Conservation (phyloP, 2,888 invertebrate genomes). For the Euplagia quadripunctaria region DNA sequence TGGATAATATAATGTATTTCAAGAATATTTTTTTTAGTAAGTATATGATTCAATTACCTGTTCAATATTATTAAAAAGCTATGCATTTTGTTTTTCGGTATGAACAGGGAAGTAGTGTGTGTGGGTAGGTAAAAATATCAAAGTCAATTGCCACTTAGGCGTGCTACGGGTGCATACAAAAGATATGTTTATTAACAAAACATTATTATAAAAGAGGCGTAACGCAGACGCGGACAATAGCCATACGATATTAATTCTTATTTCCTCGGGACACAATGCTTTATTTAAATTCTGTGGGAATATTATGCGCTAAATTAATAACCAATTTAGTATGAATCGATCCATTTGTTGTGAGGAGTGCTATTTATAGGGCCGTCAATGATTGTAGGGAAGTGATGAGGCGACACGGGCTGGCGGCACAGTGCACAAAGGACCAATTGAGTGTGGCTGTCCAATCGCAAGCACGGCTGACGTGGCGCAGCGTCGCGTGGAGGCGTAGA, state of each 20-base stretch:
- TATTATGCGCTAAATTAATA: conserved; percentile 57
- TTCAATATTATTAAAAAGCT: not conserved
- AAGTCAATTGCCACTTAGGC: conserved; percentile 29
- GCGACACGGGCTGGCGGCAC: conserved; percentile 58
- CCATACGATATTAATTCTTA: conserved; percentile 45
- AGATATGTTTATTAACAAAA: conserved; percentile 38
- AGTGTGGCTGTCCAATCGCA: conserved; percentile 68
- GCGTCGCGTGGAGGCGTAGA: conserved; percentile 39
- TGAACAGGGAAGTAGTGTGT: not conserved
- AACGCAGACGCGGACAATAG: conserved; percentile 32
- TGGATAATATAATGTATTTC: not conserved
- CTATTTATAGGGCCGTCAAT: conserved; percentile 73
- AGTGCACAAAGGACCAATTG: conserved; percentile 78
- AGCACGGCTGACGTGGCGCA: conserved; percentile 56
- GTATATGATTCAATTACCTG: not conserved
- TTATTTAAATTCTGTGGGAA: conserved; percentile 54
- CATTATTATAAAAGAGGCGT: conserved; percentile 36
- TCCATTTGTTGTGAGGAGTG: conserved; percentile 65
- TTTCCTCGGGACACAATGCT: conserved; percentile 42
- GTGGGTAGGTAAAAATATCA: conserved; percentile 13
- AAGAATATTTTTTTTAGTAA: not conserved
- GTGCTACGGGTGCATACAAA: conserved; percentile 28
- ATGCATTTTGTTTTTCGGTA: not conserved
- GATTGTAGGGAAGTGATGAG: conserved; percentile 68
- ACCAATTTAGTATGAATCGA: conserved; percentile 70